Evolutionary conservation across 2,797 vertebrate species (phyloP), one percentile per base, ranked within the genome.

Genomic region (Sebastes iracundus): DNA sequence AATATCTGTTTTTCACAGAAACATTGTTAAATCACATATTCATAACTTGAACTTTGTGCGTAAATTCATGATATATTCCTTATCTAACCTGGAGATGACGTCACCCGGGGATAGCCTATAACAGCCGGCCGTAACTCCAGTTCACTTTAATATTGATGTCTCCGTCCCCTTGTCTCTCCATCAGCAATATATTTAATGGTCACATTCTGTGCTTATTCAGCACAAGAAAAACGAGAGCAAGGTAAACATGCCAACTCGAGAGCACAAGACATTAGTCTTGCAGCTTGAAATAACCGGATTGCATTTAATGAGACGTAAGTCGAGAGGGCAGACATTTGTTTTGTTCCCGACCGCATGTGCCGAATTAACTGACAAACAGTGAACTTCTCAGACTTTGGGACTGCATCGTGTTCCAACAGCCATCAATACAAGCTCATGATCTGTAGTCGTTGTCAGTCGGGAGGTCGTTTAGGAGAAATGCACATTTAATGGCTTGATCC

Each of bases 111-210:
- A 66, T 27, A 74, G 38, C 77, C 78, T 81, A 76, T 89, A 83
- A 62, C 72, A 66, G 80, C 77, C n/a, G 67, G 82, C 83, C 69
- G 84, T 87, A 87, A 91, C 86, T 89, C 80, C 70, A 72, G 83
- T 85, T 90, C 65, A 78, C 84, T 92, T 93, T 79, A 84, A 91
- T 94, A 94, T 92, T 92, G 92, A 93, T 90, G 89, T 90, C 81
- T 88, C 75, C 81, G 87, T 80, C 81, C 63, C 64, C 90, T 92
- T 94, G 89, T 91, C 85, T 91, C 89, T 84, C 87, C 89, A 94
- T 94, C 94, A 94, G 94, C 93, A 95, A 95, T 96, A 95, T 84
- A 88, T 93, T 90, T 95, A 94, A 95, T 94, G 92, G 93, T 93
- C 93, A 89, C 89, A 87, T 91, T 91, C 86, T 77, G 66, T 85